Evolutionary conservation across 2,113 vertebrate species (phyloP).

Genomic region (Bothrops jararaca): DNA sequence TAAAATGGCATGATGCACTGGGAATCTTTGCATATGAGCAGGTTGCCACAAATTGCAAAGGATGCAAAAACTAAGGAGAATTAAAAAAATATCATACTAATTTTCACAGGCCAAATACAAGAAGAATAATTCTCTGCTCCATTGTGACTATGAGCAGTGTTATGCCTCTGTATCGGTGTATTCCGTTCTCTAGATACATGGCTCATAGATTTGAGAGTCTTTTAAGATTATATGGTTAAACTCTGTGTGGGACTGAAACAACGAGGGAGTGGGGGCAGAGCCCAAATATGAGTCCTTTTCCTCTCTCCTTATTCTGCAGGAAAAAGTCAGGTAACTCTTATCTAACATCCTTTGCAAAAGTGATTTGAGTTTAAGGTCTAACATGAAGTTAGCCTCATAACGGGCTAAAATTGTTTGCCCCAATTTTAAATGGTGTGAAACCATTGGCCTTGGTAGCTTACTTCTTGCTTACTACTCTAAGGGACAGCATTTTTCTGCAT

Average conservation of each 20-base stretch:
- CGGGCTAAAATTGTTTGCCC: background rate
- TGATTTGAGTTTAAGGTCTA: background rate
- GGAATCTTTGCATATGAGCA: background rate
- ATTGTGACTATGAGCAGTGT: background rate
- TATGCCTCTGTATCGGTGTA: background rate
- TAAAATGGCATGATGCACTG: conserved; percentile 1
- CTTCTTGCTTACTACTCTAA: background rate
- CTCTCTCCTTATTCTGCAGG: background rate
- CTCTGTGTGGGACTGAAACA: background rate
- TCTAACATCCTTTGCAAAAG: background rate
- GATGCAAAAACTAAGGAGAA: background rate
- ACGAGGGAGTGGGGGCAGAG: background rate
- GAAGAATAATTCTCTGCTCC: background rate
- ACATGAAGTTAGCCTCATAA: background rate
- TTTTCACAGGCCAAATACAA: background rate
- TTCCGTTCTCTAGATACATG: background rate
- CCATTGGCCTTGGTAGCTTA: background rate
- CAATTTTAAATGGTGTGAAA: background rate
- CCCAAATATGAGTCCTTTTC: background rate
- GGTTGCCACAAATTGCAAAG: background rate
- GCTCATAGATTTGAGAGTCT: background rate
- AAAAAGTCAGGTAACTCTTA: background rate
- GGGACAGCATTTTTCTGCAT: background rate
- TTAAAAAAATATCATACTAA: background rate
- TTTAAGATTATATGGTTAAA: background rate